Evolutionary conservation across 2,797 vertebrate genomes (phyloP), one percentile per base, ranked within the genome.

Genomic region (Sebastes hubbsi): DNA sequence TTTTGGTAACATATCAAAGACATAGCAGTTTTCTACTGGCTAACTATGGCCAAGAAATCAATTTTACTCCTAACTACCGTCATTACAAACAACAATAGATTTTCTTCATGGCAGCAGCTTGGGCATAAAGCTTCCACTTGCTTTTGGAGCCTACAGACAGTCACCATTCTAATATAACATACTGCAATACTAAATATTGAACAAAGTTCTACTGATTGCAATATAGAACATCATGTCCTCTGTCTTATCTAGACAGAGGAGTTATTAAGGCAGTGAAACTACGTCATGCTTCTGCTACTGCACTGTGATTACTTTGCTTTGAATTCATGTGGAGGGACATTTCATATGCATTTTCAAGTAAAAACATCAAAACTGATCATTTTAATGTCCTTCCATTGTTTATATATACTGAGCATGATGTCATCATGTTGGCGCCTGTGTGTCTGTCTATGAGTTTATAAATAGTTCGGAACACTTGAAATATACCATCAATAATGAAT

Each of bases 401-500:
- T 72, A 64, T 72, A 64, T 49, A 54, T 55, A 10, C 8, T 60
- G 3, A 78, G 8, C 24, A 75, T 61, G 22, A 64, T 56, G 1
- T 52, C 69, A 80, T 54, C 52, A 49, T 38, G 1, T 65, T 58
- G 72, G 49, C 2, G 68, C 79, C 79, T 54, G 16, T 68, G 8
- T 68, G 25, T 81, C 78, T 80, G 56, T 60, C 75, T 69, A 14
- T 72, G 34, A 46, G 29, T 75, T 72, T 56, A 66, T 65, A 70
- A 63, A 78, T 77, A 59, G 56, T 68, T 81, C 5, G 1, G 18
- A 70, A 83, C 74, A 77, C 58, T 87, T 61, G 32, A 60, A 60
- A 8, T 76, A 59, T 71, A 25, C 25, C 22, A 73, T 90, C 38
- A 87, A 87, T 84, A 80, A 88, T 87, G n/a, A 20, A 83, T 56